Evolutionary conservation across 2,888 invertebrate species (phyloP), one percentile per base, ranked within the genome.

Genomic region (Aphidoletes aphidimyza): DNA sequence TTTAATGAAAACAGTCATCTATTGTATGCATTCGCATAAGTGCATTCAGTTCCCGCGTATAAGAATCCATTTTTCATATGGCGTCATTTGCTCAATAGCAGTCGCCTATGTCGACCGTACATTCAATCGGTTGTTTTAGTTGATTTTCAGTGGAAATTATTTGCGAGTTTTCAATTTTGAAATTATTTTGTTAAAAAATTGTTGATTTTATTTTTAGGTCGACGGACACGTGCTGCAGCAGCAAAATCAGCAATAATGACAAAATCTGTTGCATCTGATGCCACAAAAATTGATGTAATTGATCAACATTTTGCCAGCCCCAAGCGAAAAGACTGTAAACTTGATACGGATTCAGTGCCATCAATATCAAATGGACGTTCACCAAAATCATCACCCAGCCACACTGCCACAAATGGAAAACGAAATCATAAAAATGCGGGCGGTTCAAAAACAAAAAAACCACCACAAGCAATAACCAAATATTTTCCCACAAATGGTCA

Each of bases 401-500:
- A 54, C 22, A 54, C 54, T 22, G 22, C 54, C 54, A 54, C 69
- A 69, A 69, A 69, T 30, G 69, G 69, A 17, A 69, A 69, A 69
- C 69, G 69, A 69, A 69, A 69, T 54, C 86, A 86, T 19, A 87
- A 87, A n/a, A 86, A 86, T 37, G 87, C 86, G 37, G 87, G 87
- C 54, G 86, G 86, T 34, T 86, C 86, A 39, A 85, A 86, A 30
- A 49, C 86, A 86, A 84, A 86, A 85, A 83, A 85, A 30, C 30
- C 14, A 9, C 69, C 69, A 14, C 69, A 78, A 84, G n/a, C 36
- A 69, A 30, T 36, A 36, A 42, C 42, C 84, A 78, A 90, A 90
- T 86, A 89, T 90, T 86, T 90, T 90, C 86, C 86, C 90, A 47
- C 90, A 90, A 86, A 89, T 30, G 69, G 69, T 34, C 69, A 69